Conservation (phyloP, 2,113 vertebrate genomes). For the Suricata suricatta region DNA sequence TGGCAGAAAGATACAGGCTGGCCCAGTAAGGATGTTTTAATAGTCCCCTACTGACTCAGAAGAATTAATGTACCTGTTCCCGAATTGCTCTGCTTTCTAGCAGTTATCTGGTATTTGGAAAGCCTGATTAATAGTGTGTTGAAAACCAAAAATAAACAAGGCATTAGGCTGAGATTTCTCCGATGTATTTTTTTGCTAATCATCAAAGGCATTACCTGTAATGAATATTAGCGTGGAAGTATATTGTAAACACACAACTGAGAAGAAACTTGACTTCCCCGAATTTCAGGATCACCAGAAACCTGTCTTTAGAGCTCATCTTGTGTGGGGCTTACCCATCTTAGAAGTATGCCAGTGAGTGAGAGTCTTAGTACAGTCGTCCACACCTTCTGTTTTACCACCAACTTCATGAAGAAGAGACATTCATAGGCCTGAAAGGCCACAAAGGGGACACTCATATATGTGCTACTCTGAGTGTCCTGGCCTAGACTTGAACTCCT, state of each 20-base stretch:
- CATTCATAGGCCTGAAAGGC: neutral
- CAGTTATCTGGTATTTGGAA: neutral
- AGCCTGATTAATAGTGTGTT: neutral
- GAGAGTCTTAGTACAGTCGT: neutral
- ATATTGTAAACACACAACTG: neutral
- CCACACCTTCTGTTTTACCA: neutral
- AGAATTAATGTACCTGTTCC: neutral
- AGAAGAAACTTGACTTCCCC: neutral
- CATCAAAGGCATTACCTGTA: neutral
- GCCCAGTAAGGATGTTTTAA: neutral
- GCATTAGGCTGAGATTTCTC: neutral
- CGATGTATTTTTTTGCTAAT: neutral
- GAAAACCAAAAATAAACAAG: conserved; percentile 12
- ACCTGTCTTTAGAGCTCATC: neutral
- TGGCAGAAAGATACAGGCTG: neutral
- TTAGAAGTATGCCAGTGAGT: neutral
- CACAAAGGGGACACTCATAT: fast-evolving
- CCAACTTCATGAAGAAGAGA: neutral
- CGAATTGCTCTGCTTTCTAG: neutral
- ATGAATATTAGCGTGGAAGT: neutral
- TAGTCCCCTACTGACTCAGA: neutral
- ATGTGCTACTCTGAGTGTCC: neutral
- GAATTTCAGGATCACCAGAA: neutral
- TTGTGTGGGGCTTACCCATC: neutral
- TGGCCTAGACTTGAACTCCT: neutral